Conservation (phyloP, 2,113 vertebrate species). For the Prionailurus bengalensis region DNA sequence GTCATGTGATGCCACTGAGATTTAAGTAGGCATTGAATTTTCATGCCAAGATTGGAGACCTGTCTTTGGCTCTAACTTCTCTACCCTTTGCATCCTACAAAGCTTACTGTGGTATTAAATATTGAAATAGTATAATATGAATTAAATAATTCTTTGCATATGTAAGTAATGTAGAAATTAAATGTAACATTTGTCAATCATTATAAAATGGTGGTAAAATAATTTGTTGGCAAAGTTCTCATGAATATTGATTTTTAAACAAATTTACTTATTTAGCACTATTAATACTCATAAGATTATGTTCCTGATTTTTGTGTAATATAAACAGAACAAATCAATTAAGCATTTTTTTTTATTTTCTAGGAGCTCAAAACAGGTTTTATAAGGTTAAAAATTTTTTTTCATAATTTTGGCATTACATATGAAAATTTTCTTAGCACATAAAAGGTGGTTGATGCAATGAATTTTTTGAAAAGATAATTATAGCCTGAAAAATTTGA, state of each 20-base stretch:
- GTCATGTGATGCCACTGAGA: neutral
- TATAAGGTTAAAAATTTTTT: neutral
- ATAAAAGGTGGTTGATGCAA: neutral
- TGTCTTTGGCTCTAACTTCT: neutral
- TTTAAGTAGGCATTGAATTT: neutral
- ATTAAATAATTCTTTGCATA: neutral
- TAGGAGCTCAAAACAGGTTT: neutral
- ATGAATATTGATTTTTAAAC: neutral
- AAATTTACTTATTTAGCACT: constrained; percentile 35
- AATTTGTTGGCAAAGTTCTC: neutral
- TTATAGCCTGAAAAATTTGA: neutral
- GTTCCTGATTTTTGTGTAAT: neutral
- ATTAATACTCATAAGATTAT: neutral
- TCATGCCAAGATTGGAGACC: neutral
- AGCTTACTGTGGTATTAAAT: neutral
- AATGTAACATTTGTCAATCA: neutral
- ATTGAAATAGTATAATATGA: neutral
- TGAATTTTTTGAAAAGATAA: neutral
- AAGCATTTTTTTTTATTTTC: neutral
- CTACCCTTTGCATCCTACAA: neutral
- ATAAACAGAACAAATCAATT: neutral
- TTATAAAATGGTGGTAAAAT: constrained; percentile 14
- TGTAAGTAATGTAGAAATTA: neutral
- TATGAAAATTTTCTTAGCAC: neutral
- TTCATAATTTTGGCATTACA: neutral